Evolutionary conservation across 1,140 invertebrate genomes (phyloP).

Genomic region (Phymorhynchus buccinoides): DNA sequence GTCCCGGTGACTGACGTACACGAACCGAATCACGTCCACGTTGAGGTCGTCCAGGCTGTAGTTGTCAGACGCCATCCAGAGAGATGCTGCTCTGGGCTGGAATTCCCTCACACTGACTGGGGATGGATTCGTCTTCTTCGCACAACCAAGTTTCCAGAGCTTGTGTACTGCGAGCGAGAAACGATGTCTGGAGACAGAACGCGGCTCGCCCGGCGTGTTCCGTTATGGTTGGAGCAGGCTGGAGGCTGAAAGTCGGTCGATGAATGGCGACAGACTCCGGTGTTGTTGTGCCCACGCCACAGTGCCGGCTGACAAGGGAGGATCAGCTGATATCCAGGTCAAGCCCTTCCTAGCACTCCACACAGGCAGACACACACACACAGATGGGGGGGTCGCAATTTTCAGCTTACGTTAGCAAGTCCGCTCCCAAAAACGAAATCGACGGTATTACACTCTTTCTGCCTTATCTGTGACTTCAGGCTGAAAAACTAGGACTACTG

Average conservation of each 20-base stretch:
- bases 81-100: background rate
- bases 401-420: conserved; percentile 8
- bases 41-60: conserved; percentile 40
- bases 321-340: conserved; percentile 30
- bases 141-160: background rate
- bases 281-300: background rate
- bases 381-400: background rate
- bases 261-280: background rate
- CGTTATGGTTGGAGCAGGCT: background rate
- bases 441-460: background rate
- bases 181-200: background rate
- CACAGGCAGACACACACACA: background rate
- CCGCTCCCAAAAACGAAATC: background rate
- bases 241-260: background rate
- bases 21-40: conserved; percentile 60
- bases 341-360: background rate
- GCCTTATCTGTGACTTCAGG: background rate
- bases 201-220: background rate
- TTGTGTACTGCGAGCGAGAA: background rate
- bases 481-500: background rate
- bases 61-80: conserved; percentile 42
- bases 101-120: background rate
- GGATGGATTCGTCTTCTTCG: background rate
- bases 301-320: conserved; percentile 1
- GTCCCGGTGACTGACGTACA: conserved; percentile 60